A percentile compares a stretch with the other conserved stretches of the same genome.
Conservation (phyloP, 2,113 vertebrate species). For the Forbesichthys agassizii region DNA sequence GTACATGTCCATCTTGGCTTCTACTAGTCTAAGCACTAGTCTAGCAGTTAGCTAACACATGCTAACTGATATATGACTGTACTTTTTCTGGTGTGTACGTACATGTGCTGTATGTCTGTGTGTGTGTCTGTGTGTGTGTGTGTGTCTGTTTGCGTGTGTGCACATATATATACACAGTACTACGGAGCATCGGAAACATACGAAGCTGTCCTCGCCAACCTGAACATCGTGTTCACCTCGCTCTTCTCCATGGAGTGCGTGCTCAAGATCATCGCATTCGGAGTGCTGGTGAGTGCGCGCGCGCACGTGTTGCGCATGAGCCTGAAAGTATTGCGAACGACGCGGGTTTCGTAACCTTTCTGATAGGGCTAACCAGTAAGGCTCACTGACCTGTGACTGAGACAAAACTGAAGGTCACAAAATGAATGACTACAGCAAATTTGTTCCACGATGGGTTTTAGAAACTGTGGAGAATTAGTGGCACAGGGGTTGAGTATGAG, state of each 20-base stretch:
- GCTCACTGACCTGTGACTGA: neutral
- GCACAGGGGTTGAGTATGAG: neutral
- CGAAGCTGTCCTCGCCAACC: conserved; percentile 85
- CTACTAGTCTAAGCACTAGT: too few species aligned
- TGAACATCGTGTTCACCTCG: conserved; percentile 98
- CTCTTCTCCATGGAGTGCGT: conserved; percentile 96
- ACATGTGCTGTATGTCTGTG: conserved; percentile 5
- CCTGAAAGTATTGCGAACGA: too few species aligned
- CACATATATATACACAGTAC: conserved; percentile 66
- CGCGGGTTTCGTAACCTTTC: too few species aligned
- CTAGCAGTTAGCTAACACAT: too few species aligned
- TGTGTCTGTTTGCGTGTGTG: conserved; percentile 11
- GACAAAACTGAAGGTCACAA: neutral
- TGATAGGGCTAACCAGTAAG: neutral
- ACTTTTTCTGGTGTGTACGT: conserved; percentile 15
- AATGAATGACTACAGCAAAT: too few species aligned
- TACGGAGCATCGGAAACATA: conserved; percentile 81
- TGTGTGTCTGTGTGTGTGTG: conserved; percentile 20
- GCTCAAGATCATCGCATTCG: conserved; percentile 96
- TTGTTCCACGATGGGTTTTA: conserved; percentile 33
- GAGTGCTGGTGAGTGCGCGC: conserved; percentile 82
- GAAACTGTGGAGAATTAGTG: conserved; percentile 2
- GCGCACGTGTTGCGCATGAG: neutral
- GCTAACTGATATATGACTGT: conserved; percentile 14
- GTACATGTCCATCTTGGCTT: conserved; percentile 58